phyloP scores from a whole-genome alignment of 2,113 vertebrate genomes.

The Pachycephala philippinensis region DNA sequence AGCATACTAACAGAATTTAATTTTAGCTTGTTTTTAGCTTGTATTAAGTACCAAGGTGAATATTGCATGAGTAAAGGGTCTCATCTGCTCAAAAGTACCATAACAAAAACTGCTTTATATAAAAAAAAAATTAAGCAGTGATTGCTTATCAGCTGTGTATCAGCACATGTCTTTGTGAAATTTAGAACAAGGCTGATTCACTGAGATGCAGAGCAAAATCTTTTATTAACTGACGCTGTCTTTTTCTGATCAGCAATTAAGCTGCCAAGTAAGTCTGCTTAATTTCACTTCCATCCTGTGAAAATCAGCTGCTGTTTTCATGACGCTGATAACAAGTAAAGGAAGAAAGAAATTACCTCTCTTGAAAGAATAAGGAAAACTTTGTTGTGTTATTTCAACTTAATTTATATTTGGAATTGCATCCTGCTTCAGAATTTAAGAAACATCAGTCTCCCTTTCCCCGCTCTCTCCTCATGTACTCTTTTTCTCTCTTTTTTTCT shows the following conservation, averaged over 20 bases:
- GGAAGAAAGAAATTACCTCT: neutral
- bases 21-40: neutral
- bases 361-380: neutral
- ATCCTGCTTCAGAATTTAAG: neutral
- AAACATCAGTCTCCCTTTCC: neutral
- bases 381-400: neutral
- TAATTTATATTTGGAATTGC: neutral
- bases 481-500: neutral
- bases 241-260: neutral
- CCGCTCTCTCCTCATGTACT: rapidly evolving
- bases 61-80: neutral
- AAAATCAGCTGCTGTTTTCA: neutral
- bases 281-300: neutral
- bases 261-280: neutral
- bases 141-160: neutral
- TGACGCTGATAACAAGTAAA: neutral
- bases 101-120: neutral
- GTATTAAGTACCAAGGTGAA: conserved; percentile 7
- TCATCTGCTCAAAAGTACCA: neutral
- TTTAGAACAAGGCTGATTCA: neutral
- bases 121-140: neutral
- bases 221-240: neutral
- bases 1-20: neutral
- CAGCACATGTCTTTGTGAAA: neutral
- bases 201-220: neutral